Percentiles rank a stretch among this genome's conserved stretches.
Evolutionary conservation across 1,140 invertebrate species (phyloP).

Genomic region (Pomacea maculata): DNA sequence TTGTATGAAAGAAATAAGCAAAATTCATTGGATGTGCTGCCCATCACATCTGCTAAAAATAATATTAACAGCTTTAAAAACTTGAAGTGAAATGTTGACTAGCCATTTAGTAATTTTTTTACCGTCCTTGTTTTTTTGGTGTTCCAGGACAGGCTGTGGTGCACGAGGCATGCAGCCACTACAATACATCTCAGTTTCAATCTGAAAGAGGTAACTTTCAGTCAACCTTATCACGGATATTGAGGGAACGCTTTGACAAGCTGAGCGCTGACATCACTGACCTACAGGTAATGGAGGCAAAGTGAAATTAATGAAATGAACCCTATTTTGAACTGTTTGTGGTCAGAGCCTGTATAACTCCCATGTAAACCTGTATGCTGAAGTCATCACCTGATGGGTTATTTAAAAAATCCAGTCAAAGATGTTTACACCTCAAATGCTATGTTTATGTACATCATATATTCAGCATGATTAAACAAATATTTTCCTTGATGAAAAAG

Average conservation of each 20-base stretch:
- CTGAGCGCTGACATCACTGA: constrained; percentile 55
- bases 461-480: no score
- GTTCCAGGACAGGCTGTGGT: constrained; percentile 50
- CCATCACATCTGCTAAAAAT: no score
- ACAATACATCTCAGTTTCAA: constrained; percentile 57
- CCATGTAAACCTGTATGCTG: no score
- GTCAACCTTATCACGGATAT: constrained; percentile 38
- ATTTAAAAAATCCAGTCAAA: neutral
- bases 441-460: no score
- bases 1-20: no score
- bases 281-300: constrained; percentile 48
- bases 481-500: no score
- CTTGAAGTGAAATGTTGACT: no score
- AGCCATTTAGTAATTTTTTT: no score
- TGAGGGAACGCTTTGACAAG: constrained; percentile 41
- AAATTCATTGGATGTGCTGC: no score
- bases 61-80: no score
- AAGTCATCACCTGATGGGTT: no score
- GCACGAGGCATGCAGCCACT: constrained; percentile 59
- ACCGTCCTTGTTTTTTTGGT: neutral
- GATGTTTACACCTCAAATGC: neutral
- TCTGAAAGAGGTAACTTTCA: constrained; percentile 52
- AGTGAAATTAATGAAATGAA: neutral
- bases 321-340: neutral
- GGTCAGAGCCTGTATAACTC: no score